Conservation (phyloP, 1,140 invertebrate species). For the Drosophila micromelanica region DNA sequence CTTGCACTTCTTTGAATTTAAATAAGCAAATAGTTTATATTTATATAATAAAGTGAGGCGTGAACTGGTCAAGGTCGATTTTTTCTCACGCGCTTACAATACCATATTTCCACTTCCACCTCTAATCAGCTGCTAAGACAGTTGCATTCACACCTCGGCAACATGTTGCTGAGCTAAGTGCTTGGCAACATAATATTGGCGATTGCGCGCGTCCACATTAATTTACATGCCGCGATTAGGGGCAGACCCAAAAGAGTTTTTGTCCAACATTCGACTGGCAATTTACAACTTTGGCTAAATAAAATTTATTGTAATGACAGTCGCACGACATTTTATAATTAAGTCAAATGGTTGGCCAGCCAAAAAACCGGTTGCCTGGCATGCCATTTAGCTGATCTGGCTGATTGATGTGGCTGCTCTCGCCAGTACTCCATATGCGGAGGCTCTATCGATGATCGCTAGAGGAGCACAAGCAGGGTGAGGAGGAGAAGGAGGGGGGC, state of each 20-base stretch:
- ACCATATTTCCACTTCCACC: neutral
- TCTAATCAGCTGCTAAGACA: slow-evolving; percentile 25
- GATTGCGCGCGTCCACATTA: slow-evolving; percentile 41
- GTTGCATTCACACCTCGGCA: slow-evolving; percentile 52
- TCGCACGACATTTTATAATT: slow-evolving; percentile 73
- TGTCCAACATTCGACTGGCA: slow-evolving; percentile 16
- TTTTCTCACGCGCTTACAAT: slow-evolving; percentile 1
- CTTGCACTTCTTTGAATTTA: no score
- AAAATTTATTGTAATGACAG: slow-evolving; percentile 62
- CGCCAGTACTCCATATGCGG: slow-evolving; percentile 34
- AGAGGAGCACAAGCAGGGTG: neutral
- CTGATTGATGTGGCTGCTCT: slow-evolving; percentile 58
- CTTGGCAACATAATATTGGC: slow-evolving; percentile 53
- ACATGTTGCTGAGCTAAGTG: slow-evolving; percentile 54
- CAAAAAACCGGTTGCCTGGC: slow-evolving; percentile 52
- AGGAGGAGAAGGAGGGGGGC: no score
- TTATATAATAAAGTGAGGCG: no score
- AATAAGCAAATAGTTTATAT: no score
- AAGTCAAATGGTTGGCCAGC: slow-evolving; percentile 47
- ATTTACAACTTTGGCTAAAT: slow-evolving; percentile 46
- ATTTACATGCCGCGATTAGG: slow-evolving; percentile 55
- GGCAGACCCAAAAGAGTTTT: slow-evolving; percentile 32
- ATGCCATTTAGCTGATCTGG: slow-evolving; percentile 48
- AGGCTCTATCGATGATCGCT: slow-evolving; percentile 50
- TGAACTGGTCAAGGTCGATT: neutral